Evolutionary conservation across 2,888 invertebrate species (phyloP).

Genomic region (Thymelicus sylvestris): DNA sequence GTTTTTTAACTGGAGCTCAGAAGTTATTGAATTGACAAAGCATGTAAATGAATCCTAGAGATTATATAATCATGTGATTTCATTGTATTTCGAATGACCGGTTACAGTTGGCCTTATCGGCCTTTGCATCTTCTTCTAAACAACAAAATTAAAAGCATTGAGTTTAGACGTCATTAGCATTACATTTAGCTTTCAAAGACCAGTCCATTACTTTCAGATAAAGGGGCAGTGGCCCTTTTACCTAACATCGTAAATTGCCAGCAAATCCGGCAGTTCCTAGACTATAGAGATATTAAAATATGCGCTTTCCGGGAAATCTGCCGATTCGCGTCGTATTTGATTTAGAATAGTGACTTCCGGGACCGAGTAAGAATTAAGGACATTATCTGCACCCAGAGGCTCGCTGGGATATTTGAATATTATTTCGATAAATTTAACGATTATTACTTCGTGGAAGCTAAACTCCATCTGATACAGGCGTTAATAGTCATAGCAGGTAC

Average conservation of each 20-base stretch:
- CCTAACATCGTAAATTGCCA: slow-evolving; percentile 25
- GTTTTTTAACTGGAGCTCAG: background rate
- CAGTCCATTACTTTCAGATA: background rate
- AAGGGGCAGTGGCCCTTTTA: background rate
- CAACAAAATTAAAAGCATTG: too few relatives aligned
- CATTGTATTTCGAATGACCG: too few relatives aligned
- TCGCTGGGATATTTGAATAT: slow-evolving; percentile 65
- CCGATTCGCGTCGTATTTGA: slow-evolving; percentile 73
- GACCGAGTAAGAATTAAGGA: slow-evolving; percentile 68
- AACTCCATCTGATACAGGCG: slow-evolving; percentile 21
- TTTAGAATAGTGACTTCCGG: slow-evolving; percentile 80
- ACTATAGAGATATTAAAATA: slow-evolving; percentile 73
- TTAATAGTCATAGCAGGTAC: slow-evolving; percentile 23
- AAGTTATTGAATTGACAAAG: too few relatives aligned
- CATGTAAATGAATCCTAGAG: too few relatives aligned
- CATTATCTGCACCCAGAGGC: slow-evolving; percentile 64
- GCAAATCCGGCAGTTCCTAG: slow-evolving; percentile 55
- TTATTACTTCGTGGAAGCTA: slow-evolving; percentile 44
- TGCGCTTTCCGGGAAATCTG: slow-evolving; percentile 62
- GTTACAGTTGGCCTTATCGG: too few relatives aligned
- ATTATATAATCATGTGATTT: too few relatives aligned
- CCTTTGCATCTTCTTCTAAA: too few relatives aligned
- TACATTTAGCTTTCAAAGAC: too few relatives aligned
- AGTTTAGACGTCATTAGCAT: too few relatives aligned
- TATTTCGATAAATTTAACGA: slow-evolving; percentile 66